These are phyloP conservation scores for Morpho helenor DNA, from an alignment of 2,888 invertebrate genomes.

Conservation along the genomic window DNA sequence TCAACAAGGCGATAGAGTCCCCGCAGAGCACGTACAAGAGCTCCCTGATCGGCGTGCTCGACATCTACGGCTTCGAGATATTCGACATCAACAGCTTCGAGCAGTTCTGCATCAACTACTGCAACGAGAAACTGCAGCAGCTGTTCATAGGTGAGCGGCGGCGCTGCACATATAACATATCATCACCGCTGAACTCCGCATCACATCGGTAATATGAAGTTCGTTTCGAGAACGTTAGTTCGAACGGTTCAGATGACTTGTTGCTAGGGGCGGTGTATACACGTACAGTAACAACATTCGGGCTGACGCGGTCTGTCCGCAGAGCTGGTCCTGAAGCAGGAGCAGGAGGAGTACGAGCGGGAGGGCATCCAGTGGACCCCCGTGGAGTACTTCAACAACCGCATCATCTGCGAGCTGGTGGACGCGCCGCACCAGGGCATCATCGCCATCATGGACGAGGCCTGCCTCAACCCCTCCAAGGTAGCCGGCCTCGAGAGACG, in stretches of 20 bases:
- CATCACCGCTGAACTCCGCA: too few relatives aligned
- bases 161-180: neutral
- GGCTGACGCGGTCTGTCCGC: conserved; percentile 12
- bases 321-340: conserved; percentile 98
- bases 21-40: conserved; percentile 82
- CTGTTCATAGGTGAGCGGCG: conserved; percentile 90
- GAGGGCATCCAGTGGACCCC: conserved; percentile 98
- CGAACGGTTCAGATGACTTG: too few relatives aligned
- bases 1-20: conserved; percentile 94
- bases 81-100: conserved; percentile 98
- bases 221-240: too few relatives aligned
- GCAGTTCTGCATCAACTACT: conserved; percentile 99
- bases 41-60: conserved; percentile 95
- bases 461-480: conserved; percentile 96
- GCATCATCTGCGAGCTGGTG: conserved; percentile 96
- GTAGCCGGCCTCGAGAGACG: conserved; percentile 39
- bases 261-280: too few relatives aligned
- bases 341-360: conserved; percentile 97
- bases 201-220: too few relatives aligned
- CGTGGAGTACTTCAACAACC: conserved; percentile 98
- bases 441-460: conserved; percentile 97
- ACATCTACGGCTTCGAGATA: conserved; percentile 99
- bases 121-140: conserved; percentile 98
- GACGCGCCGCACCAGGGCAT: conserved; percentile 96
- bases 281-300: neutral